Evolutionary conservation across 2,113 vertebrate species (phyloP).

Genomic region (Coptodon bakossiorum): DNA sequence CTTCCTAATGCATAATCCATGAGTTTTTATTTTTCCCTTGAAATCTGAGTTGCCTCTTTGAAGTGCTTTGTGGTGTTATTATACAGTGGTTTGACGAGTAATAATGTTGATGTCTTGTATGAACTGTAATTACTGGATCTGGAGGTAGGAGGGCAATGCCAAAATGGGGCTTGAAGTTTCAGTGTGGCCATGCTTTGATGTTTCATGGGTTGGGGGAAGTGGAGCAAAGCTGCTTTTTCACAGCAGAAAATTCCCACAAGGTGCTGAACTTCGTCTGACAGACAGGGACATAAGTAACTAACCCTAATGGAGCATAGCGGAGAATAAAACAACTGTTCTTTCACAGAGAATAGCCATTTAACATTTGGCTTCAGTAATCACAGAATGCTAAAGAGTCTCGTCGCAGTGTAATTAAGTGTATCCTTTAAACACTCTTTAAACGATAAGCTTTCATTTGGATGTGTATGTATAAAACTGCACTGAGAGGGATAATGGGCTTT

Average conservation of each 20-base stretch:
- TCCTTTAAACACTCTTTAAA: conserved; percentile 27
- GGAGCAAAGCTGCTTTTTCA: conserved; percentile 32
- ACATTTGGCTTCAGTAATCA: conserved; percentile 29
- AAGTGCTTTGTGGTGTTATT: conserved; percentile 69
- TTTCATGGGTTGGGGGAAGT: not conserved
- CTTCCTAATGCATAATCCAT: conserved; percentile 62
- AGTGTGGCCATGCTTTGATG: conserved; percentile 69
- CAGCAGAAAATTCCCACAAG: conserved; percentile 31
- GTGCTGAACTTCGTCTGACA: conserved; percentile 28
- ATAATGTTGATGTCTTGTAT: conserved; percentile 71
- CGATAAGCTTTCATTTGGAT: conserved; percentile 27
- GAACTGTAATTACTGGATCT: conserved; percentile 74
- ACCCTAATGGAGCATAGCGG: conserved; percentile 50
- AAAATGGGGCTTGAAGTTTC: conserved; percentile 61
- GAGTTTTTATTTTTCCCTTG: conserved; percentile 63
- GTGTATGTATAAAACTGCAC: conserved; percentile 1
- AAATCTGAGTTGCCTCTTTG: conserved; percentile 65
- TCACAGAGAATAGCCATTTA: conserved; percentile 22
- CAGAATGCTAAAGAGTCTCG: conserved; percentile 24
- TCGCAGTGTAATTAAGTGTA: conserved; percentile 25
- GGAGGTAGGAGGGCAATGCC: conserved; percentile 60
- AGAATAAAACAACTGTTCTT: conserved; percentile 43
- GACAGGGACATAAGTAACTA: conserved; percentile 15
- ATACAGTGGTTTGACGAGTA: conserved; percentile 62
- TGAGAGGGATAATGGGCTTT: conserved; percentile 16